Evolutionary conservation across 2,888 invertebrate genomes (phyloP), one percentile per base, ranked within the genome.

Genomic region (Andricus quercusramuli): DNA sequence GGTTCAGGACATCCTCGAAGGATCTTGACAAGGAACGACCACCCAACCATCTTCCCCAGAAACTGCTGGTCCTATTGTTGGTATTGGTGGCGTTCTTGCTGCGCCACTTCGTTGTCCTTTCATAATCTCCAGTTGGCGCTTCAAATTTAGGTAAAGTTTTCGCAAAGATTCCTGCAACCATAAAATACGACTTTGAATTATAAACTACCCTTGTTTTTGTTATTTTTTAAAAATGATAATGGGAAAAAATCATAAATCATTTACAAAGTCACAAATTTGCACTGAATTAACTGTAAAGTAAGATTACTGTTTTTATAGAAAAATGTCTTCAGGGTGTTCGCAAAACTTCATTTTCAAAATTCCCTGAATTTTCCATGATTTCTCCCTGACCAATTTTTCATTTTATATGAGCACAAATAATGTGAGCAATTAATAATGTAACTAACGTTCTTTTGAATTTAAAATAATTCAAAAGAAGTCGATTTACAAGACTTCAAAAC

Each of bases 131-230:
- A 95, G 92, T 89, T 96, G 96, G 84, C 95, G 94, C 88, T 95
- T 95, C 67, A 96, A 93, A 84, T 95, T 95, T 88, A 94, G 94
- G 91, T 95, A 95, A 29, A 96, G 93, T 89, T 96, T 94, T 87
- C 95, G 93, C 86, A 96, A 93, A 79, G 95, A 95, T 89, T 96
- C 95, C 95, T 95, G 93, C 15, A 93, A 74, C n/a, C 32, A 56
- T 37, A 47, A 59, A 8, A 77, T 76, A 62, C 5, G 13, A 13
- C 11, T 62, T 13, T 62, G 8, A 11, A n/a, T 56, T 56, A 9
- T 56, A n/a, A n/a, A 6, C 56, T n/a, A 56, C 9, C 11, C 9
- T 56, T 56, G 3, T 56, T 56, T n/a, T 9, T 11, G 3, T 37
- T 37, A 37, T n/a, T n/a, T 56, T 56, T 15, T 47, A 1, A 17